A percentile compares a stretch with the other conserved stretches of the same genome.
Conservation (phyloP, 2,113 vertebrate genomes). For the Panthera leo region DNA sequence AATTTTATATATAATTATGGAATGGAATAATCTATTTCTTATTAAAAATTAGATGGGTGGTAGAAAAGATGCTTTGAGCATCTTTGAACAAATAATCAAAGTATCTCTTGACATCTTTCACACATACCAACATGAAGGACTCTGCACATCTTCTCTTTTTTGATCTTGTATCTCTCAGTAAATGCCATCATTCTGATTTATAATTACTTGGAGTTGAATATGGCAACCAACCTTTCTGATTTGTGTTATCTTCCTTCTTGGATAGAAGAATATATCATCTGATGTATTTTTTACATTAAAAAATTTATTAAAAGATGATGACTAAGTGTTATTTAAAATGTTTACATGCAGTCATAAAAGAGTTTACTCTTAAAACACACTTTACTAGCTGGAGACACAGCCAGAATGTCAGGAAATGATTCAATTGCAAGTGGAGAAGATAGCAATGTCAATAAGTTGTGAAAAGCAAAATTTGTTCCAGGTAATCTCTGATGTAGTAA, state of each 20-base stretch:
- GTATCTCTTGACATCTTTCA: not conserved
- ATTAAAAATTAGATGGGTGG: not conserved
- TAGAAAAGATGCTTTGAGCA: not conserved
- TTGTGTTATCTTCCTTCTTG: not conserved
- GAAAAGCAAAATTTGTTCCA: conserved; percentile 10
- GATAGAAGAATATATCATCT: not conserved
- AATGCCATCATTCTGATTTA: not conserved
- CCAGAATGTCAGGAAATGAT: not conserved
- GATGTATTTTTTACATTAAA: not conserved
- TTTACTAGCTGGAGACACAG: not conserved
- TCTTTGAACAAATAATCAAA: not conserved
- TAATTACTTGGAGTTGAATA: not conserved
- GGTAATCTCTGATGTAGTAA: conserved; percentile 42
- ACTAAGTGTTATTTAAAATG: not conserved
- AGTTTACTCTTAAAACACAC: conserved; percentile 2
- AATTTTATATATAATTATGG: not conserved
- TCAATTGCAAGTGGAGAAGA: conserved; percentile 38
- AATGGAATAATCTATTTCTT: not conserved
- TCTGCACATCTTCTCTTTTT: not conserved
- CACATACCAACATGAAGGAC: not conserved
- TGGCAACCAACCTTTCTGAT: not conserved
- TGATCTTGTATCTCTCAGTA: not conserved
- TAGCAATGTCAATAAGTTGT: conserved; percentile 6
- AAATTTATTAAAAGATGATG: not conserved
- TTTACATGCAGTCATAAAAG: not conserved